Base-by-base conservation (phyloP, 1,140 invertebrate genomes). In the Periplaneta americana region DNA sequence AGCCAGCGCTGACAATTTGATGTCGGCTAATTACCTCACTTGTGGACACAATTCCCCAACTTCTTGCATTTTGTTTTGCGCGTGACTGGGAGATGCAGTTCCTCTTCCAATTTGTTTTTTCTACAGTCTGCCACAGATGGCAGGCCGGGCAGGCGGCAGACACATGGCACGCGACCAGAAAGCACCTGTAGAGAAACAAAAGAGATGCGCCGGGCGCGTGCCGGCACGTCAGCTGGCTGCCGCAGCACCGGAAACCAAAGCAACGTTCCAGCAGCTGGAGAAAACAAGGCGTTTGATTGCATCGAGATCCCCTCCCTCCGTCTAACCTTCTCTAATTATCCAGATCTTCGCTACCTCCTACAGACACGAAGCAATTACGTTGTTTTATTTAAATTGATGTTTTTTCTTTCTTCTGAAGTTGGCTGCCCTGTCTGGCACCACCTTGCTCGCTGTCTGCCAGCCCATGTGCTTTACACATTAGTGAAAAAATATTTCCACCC, bases 141-240 rank as follows among this genome's bases (percentile, higher is more conserved):
- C 75, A 22, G 31, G 75, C 6, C 31, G 33, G 22, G 75, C 75
- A 33, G 57, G 35, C 35, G 31, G 75, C 35, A 77, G 33, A 31
- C 75, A 77, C 75, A 31, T 31, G 75, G 75, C 75, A 77, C 75
- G 75, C 75, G 75, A 77, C 75, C 35, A 77, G 75, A 36, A 33
- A 77, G 17, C 75, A 77, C 75, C 75, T 77, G 75, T 77, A 77
- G 31, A 22, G 75, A 34, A 77, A 77, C 33, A 77, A 77, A 34
- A 77, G 35, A 34, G 75, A 34, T 22, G 33, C 22, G 75, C 33
- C 8, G 75, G 10, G 75, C 35, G 75, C 75, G 75, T 77, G 75
- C 75, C 33, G 75, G 22, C 35, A 77, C 75, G 75, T 77, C 75
- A 77, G 28, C 75, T 77, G 75, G 75, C 75, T 36, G 75, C 33